Evolutionary conservation across 2,113 vertebrate species (phyloP).

Genomic region (Tenebrosternarchus preto): DNA sequence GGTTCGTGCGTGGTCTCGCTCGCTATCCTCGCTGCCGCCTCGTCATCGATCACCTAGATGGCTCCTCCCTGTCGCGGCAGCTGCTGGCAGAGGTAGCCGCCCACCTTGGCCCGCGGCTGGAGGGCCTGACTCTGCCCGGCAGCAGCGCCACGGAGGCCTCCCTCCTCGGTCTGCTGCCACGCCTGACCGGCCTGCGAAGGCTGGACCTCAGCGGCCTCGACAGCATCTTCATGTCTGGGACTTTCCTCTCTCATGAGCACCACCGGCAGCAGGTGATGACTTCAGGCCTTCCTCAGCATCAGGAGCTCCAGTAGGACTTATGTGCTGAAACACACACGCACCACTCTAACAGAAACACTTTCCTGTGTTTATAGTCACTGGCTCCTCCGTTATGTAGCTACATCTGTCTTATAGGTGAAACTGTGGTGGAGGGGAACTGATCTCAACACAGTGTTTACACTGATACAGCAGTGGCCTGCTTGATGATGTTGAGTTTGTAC

Average conservation of each 20-base stretch:
- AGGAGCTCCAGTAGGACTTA: neutral
- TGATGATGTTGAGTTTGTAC: too few relatives aligned
- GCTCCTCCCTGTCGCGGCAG: conserved; percentile 70
- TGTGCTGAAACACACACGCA: neutral
- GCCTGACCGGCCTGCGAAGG: conserved; percentile 72
- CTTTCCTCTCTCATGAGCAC: conserved; percentile 75
- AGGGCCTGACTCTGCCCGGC: conserved; percentile 75
- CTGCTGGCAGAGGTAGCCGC: conserved; percentile 72
- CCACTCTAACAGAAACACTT: too few relatives aligned
- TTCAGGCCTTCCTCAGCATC: neutral
- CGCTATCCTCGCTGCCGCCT: conserved; percentile 67
- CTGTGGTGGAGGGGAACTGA: too few relatives aligned
- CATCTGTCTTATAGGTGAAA: too few relatives aligned
- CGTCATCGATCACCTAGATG: conserved; percentile 77
- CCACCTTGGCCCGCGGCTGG: conserved; percentile 72
- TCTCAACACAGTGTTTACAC: too few relatives aligned
- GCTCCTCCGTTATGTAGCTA: too few relatives aligned
- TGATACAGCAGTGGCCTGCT: too few relatives aligned
- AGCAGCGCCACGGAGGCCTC: conserved; percentile 78
- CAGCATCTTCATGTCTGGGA: conserved; percentile 83
- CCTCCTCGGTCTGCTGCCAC: conserved; percentile 75
- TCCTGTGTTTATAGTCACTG: too few relatives aligned
- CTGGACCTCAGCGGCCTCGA: conserved; percentile 81
- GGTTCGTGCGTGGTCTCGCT: conserved; percentile 70
- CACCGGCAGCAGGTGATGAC: conserved; percentile 64